These are phyloP conservation scores for Girardia tigrina DNA, from an alignment of 2,888 invertebrate species.

Conservation along the genomic window DNA sequence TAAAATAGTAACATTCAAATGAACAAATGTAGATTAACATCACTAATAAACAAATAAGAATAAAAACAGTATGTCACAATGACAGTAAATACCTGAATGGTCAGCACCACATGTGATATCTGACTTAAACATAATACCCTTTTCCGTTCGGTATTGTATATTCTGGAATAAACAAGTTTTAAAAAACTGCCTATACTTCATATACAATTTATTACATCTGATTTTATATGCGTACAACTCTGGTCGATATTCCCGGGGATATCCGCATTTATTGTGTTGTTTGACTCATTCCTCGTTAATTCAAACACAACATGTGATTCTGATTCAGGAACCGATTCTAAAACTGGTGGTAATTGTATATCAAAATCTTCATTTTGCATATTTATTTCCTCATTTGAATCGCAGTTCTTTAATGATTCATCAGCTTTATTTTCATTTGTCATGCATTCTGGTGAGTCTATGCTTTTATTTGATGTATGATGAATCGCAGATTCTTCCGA, in stretches of 20 bases:
- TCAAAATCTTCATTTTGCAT: neutral
- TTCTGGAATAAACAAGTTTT: neutral
- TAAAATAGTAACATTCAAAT: too few species aligned
- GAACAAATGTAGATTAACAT: too few species aligned
- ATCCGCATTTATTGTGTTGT: neutral
- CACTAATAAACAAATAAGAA: too few species aligned
- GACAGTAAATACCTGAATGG: neutral
- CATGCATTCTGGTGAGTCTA: neutral
- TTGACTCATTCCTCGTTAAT: neutral
- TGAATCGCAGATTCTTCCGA: neutral
- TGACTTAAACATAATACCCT: neutral
- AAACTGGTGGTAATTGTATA: neutral
- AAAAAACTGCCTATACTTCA: neutral
- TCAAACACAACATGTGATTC: neutral
- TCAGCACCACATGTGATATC: neutral
- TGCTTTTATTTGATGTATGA: neutral
- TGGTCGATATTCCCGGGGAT: neutral
- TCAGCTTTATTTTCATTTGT: neutral
- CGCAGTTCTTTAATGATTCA: neutral
- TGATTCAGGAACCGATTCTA: neutral
- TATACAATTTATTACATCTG: neutral
- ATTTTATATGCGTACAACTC: neutral
- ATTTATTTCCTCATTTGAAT: neutral
- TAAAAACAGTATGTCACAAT: too few species aligned
- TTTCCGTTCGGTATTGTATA: conserved; percentile 1